phyloP scores from a whole-genome alignment of 35 echinoderm and acorn worm species.

The Hemicentrotus pulcherrimus region DNA sequence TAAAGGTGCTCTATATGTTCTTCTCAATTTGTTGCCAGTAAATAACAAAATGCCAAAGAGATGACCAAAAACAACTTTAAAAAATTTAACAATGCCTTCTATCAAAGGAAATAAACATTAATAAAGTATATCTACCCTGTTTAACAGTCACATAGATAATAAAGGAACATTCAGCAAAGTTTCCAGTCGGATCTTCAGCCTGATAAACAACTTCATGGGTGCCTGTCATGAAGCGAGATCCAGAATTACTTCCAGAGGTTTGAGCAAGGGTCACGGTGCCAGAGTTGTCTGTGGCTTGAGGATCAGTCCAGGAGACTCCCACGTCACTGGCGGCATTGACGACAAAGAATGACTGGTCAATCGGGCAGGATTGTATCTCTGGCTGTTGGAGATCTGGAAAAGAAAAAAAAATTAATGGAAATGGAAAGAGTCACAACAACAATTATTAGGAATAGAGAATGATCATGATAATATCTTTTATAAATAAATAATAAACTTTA shows the following conservation, averaged over 20 bases:
- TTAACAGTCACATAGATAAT: not conserved
- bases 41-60: not conserved
- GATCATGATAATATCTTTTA: too few species aligned
- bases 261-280: slow-evolving; percentile 1
- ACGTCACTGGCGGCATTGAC: not conserved
- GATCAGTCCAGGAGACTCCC: not conserved
- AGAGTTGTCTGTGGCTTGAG: slow-evolving; percentile 16
- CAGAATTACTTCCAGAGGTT: not conserved
- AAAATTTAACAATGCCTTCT: too few species aligned
- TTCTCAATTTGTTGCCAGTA: not conserved
- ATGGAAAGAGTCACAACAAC: too few species aligned
- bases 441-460: too few species aligned
- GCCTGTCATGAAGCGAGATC: not conserved
- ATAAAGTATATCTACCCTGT: not conserved
- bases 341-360: slow-evolving; percentile 6
- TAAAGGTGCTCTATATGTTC: not conserved
- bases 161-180: not conserved
- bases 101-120: not conserved
- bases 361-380: not conserved
- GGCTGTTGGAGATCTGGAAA: not conserved
- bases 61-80: too few species aligned
- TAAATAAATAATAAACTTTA: too few species aligned
- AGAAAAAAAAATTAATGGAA: not conserved
- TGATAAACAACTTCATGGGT: not conserved
- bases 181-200: slow-evolving; percentile 15